Evolutionary conservation across 2,113 vertebrate species (phyloP), one percentile per base, ranked within the genome.

Genomic region (Micronycteris hirsuta): DNA sequence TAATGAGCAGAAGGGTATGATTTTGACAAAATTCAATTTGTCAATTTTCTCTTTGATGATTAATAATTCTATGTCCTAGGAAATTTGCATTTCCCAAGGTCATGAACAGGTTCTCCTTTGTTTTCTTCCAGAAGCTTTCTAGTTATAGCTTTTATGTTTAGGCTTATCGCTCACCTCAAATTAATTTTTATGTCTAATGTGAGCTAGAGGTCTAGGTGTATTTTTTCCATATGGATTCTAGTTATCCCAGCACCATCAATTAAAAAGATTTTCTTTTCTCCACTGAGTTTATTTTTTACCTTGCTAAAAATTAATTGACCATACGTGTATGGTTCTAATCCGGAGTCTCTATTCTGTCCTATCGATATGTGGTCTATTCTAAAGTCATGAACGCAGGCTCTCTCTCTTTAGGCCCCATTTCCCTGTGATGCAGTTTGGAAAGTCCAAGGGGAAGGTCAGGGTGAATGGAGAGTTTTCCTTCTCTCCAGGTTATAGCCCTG

Each of bases 221-320:
- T 45, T 88, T 92, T 71, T 81, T 28, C 88, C 38, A 78, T 47
- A 63, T 77, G 71, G 52, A 54, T 85, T 80, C 26, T 71, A 38
- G 45, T 78, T 81, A 81, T 81, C 76, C 31, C 65, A 84, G 28
- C 22, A 76, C 4, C n/a, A 52, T 14, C 54, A 56, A 80, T 95
- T 96, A 45, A 70, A 65, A 80, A 54, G 33, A 71, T 16, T 84
- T 92, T 84, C 24, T 28, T 93, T 89, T 95, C 86, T 85, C 85
- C 38, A 61, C 20, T 71, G 67, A 85, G 93, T 41, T 67, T 90
- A 56, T 52, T 73, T 96, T 45, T 81, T 81, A 65, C 41, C 45
- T 93, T 93, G 95, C 89, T 94, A 95, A 84, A 94, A 87, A 76
- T 76, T 85, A 92, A 88, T 65, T 88, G 67, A 33, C 58, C 67